Conservation (phyloP, 2,797 vertebrate species). For the Pristis pectinata region DNA sequence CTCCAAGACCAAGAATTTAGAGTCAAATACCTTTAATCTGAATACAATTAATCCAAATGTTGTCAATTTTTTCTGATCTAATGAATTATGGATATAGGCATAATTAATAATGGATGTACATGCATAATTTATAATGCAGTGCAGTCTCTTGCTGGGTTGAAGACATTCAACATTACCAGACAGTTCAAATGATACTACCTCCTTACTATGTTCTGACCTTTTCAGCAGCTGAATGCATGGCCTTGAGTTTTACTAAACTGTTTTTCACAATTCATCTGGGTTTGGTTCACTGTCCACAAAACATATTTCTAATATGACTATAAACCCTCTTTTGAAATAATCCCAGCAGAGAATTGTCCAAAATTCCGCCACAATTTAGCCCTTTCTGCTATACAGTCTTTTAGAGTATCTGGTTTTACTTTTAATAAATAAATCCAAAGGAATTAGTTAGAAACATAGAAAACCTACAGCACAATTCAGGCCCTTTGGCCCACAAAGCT, state of each 20-base stretch:
- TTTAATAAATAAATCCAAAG: no score
- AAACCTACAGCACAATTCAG: no score
- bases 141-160: neutral
- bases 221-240: neutral
- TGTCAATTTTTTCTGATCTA: neutral
- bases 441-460: no score
- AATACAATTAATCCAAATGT: neutral
- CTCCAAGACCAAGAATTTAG: neutral
- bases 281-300: neutral
- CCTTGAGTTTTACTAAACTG: neutral
- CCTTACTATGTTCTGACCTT: neutral
- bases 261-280: neutral
- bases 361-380: neutral
- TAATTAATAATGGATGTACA: conserved; percentile 22
- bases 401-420: neutral
- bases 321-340: neutral
- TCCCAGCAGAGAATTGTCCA: neutral
- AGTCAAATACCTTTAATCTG: neutral
- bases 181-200: neutral
- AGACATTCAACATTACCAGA: neutral
- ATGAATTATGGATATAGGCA: neutral
- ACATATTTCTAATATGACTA: no score
- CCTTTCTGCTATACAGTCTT: neutral
- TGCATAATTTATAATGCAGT: neutral
- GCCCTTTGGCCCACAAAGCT: no score